Base-by-base conservation (phyloP, 2,888 invertebrate genomes). In the Conchocele bisecta region DNA sequence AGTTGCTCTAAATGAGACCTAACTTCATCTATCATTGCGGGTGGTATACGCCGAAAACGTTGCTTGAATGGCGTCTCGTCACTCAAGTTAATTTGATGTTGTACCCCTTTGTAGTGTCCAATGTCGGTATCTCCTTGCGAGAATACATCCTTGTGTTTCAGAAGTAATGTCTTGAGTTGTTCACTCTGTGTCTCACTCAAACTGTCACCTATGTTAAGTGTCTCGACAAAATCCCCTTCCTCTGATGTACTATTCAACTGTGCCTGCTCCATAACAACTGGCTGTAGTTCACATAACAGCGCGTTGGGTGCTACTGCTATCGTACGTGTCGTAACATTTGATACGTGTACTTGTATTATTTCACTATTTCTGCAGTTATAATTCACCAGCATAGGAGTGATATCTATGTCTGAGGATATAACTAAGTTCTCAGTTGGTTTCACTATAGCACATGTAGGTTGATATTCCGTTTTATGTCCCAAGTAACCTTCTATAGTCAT, bases 201-300 rank as follows among this genome's bases (percentile, higher is more conserved):
- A 35, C 37, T 13, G 11, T 35, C 37, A 11, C 11, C 13, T 35
- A 11, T n/a, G n/a, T n/a, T n/a, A n/a, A n/a, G n/a, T n/a, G n/a
- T 24, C 15, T 48, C 26, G 7, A 48, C n/a, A 7, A n/a, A n/a
- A n/a, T n/a, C n/a, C n/a, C n/a, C n/a, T n/a, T n/a, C n/a, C n/a
- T n/a, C n/a, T n/a, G n/a, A n/a, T n/a, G n/a, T n/a, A n/a, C n/a
- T n/a, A 15, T 20, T n/a, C n/a, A 17, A 17, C n/a, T 35, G 13
- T 35, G 37, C 13, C 37, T 11, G n/a, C 5, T 29, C 60, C 11
- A 60, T 29, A 3, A 13, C 17, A 1, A 60, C 60, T 24, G 50
- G 60, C 15, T 60, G 60, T 31, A 60, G 17, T 20, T 60, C 37
- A 37, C 60, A 60, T 13, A 58, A 11, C 2, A 58, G n/a, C 15